phyloP scores from a whole-genome alignment of 2,113 vertebrate species.

The Xyliphius kryptos region DNA sequence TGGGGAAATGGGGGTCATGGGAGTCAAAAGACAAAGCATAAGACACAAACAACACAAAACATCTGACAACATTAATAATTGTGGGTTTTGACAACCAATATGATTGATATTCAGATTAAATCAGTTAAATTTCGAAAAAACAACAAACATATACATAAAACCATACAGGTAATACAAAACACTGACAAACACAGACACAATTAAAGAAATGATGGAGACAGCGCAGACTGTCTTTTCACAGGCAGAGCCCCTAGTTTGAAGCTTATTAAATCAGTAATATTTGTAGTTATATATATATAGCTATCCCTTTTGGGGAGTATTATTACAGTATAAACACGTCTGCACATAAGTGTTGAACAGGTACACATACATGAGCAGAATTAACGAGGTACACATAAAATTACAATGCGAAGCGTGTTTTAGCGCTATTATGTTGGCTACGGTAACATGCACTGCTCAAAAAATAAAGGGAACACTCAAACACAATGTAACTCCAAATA shows the following conservation, averaged over 20 bases:
- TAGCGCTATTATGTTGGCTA: too few relatives aligned
- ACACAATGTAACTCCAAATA: too few relatives aligned
- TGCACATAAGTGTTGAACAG: too few relatives aligned
- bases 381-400: too few relatives aligned
- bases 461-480: too few relatives aligned
- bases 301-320: too few relatives aligned
- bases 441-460: too few relatives aligned
- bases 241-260: conserved; percentile 20
- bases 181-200: neutral
- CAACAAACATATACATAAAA: neutral
- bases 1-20: conserved; percentile 28
- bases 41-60: conserved; percentile 8
- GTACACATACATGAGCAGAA: too few relatives aligned
- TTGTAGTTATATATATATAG: neutral
- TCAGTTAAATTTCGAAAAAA: conserved; percentile 1
- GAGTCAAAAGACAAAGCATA: conserved; percentile 39
- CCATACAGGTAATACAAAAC: neutral
- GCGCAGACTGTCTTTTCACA: conserved; percentile 46
- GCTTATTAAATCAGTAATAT: neutral
- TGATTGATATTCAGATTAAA: neutral
- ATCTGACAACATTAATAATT: conserved; percentile 1
- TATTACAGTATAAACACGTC: too few relatives aligned
- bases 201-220: conserved; percentile 26
- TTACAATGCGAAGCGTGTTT: too few relatives aligned
- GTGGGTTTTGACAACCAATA: neutral